A percentile compares a stretch with the other conserved stretches of the same genome.
These are phyloP conservation scores for Paramisgurnus dabryanus DNA, from an alignment of 2,113 vertebrate genomes.

Conservation along the genomic window DNA sequence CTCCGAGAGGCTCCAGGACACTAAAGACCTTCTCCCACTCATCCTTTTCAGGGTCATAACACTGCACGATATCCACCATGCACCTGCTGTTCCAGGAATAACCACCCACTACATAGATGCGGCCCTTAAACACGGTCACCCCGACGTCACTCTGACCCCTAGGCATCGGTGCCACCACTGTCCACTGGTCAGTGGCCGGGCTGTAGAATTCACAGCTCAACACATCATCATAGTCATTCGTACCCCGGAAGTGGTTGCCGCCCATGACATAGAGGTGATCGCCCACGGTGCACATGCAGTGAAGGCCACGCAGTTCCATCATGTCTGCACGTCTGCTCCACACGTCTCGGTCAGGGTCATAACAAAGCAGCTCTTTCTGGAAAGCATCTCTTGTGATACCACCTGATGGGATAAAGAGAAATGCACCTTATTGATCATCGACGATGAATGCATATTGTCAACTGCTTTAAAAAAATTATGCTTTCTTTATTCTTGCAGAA, in stretches of 20 bases:
- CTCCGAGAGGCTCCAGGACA: conserved; percentile 79
- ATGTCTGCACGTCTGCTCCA: conserved; percentile 77
- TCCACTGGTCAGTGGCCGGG: conserved; percentile 76
- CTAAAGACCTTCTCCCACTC: conserved; percentile 77
- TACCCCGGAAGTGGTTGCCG: conserved; percentile 79
- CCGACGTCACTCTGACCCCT: conserved; percentile 80
- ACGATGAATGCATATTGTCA: not conserved
- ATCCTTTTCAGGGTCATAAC: conserved; percentile 74
- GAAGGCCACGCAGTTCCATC: conserved; percentile 77
- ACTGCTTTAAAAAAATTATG: not conserved
- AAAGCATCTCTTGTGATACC: conserved; percentile 81
- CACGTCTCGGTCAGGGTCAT: conserved; percentile 65
- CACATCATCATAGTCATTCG: conserved; percentile 79
- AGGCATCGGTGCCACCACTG: conserved; percentile 75
- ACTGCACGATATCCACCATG: conserved; percentile 81
- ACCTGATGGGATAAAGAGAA: conserved; percentile 58
- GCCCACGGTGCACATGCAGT: conserved; percentile 80
- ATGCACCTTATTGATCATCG: not conserved
- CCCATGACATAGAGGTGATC: conserved; percentile 81
- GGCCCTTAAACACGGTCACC: conserved; percentile 73
- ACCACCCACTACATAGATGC: conserved; percentile 79
- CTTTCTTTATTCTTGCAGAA: not conserved
- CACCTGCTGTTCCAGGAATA: conserved; percentile 84
- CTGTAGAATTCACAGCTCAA: conserved; percentile 79
- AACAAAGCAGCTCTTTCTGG: conserved; percentile 78